Evolutionary conservation across 2,888 invertebrate genomes (phyloP).

Genomic region (Drosophila leonis): DNA sequence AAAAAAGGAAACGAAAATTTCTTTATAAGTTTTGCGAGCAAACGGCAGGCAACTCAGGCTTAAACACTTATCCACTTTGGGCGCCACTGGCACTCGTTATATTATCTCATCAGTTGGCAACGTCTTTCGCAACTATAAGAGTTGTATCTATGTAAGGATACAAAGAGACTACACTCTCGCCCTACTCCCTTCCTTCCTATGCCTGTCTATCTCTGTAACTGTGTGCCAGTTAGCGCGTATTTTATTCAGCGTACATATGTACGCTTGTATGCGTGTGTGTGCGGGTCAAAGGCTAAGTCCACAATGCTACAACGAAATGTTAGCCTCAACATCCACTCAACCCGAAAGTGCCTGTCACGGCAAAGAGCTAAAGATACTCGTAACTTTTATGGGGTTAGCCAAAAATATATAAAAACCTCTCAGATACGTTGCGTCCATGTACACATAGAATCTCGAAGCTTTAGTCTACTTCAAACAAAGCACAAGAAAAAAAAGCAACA

Average conservation of each 20-base stretch:
- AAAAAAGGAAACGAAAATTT: conserved; percentile 65
- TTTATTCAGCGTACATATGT: conserved; percentile 29
- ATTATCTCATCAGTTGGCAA: conserved; percentile 73
- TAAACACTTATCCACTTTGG: conserved; percentile 76
- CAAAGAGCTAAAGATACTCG: conserved; percentile 31
- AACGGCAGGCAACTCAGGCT: conserved; percentile 66
- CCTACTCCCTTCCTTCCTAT: background rate
- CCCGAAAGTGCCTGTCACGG: conserved; percentile 54
- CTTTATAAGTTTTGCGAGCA: conserved; percentile 61
- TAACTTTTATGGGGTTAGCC: conserved; percentile 51
- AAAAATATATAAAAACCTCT: conserved; percentile 48
- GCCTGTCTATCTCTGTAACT: conserved; percentile 16
- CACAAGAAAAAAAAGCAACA: background rate
- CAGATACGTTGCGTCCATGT: conserved; percentile 11
- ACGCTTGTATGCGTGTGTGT: conserved; percentile 36
- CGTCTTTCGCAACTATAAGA: conserved; percentile 68
- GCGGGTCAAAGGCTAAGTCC: conserved; percentile 71
- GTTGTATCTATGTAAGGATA: conserved; percentile 34
- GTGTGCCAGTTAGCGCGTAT: conserved; percentile 33
- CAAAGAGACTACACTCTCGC: conserved; percentile 16
- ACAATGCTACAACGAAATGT: conserved; percentile 65
- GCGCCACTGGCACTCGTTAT: conserved; percentile 63
- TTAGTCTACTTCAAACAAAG: background rate
- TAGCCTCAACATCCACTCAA: conserved; percentile 57
- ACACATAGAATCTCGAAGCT: conserved; percentile 3